Conservation (phyloP, 2,888 invertebrate genomes). For the Teleogryllus oceanicus region DNA sequence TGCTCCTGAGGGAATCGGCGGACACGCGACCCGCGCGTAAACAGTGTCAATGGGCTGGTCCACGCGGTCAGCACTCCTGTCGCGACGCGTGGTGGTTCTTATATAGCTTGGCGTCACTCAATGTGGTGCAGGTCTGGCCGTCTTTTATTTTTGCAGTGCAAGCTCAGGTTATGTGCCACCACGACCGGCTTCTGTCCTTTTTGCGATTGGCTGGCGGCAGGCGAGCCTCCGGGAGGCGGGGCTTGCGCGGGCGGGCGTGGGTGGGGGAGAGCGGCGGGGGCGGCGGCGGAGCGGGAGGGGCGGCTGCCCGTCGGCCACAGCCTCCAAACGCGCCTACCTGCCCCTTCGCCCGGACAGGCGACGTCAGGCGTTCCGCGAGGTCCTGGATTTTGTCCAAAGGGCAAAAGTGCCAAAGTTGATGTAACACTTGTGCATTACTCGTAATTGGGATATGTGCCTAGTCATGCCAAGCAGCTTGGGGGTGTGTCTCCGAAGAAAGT, state of each 20-base stretch:
- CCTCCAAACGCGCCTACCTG: no score
- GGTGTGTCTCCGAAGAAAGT: no score
- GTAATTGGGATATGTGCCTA: no score
- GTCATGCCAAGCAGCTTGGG: no score
- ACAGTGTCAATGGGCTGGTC: neutral
- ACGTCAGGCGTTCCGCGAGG: no score
- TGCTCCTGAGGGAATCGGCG: no score
- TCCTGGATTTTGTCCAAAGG: no score
- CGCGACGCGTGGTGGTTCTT: neutral
- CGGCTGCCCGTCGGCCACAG: no score
- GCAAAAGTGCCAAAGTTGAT: no score
- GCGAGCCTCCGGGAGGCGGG: slow-evolving; percentile 9
- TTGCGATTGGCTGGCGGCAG: neutral
- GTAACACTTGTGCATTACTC: no score
- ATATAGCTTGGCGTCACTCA: neutral
- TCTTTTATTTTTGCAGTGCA: neutral
- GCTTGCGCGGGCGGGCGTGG: neutral
- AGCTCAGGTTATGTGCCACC: neutral
- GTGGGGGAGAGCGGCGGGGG: neutral
- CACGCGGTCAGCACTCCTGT: neutral
- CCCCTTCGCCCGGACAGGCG: no score
- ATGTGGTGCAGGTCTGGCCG: neutral
- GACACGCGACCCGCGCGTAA: neutral
- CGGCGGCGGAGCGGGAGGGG: neutral
- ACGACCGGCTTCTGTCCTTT: neutral